Evolutionary conservation across 2,113 vertebrate genomes (phyloP), one percentile per base, ranked within the genome.

Genomic region (Castor canadensis): DNA sequence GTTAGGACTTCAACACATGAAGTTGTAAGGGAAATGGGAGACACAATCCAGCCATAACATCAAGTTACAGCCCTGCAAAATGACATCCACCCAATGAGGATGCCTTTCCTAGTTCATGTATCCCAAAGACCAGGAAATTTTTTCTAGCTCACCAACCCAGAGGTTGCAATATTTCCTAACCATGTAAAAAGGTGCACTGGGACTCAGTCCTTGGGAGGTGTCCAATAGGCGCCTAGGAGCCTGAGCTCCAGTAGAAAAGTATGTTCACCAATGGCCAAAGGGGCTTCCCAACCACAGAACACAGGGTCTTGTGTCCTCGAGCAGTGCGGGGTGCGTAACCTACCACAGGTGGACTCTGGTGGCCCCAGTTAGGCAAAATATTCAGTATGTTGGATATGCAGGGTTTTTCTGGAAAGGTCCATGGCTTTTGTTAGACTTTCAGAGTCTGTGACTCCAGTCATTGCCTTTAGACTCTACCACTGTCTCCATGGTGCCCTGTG

Each of bases 371-470:
- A 45, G 35, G n/a, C 16, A 45, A 62, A 89, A 40, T 75, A 75
- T 17, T 16, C 67, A n/a, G 9, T 15, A 45, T 17, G 24, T 30
- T 79, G 43, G 13, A 35, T 15, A 24, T 56, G 13, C 9, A 11
- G 30, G 84, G 5, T 12, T 45, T 67, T 16, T 32, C 66, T 95
- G 32, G 75, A 85, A 92, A 76, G 38, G 28, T 35, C 35, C 28
- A 12, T 73, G 60, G 38, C 40, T 90, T 94, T 77, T 35, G 30
- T 62, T 67, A 40, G 40, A 86, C 64, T 87, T 47, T 93, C 45
- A 49, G 83, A 9, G 52, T 60, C 47, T 82, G 9, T 54, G 66
- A 86, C 73, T 43, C 60, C 73, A 81, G 56, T 69, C 24, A 26
- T 45, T 66, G n/a, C 19, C 69, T 77, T 43, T 82, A 11, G 47